Percentiles rank a stretch among this genome's conserved stretches.
Conservation (phyloP, 2,113 vertebrate genomes). For the Spilogale gracilis region DNA sequence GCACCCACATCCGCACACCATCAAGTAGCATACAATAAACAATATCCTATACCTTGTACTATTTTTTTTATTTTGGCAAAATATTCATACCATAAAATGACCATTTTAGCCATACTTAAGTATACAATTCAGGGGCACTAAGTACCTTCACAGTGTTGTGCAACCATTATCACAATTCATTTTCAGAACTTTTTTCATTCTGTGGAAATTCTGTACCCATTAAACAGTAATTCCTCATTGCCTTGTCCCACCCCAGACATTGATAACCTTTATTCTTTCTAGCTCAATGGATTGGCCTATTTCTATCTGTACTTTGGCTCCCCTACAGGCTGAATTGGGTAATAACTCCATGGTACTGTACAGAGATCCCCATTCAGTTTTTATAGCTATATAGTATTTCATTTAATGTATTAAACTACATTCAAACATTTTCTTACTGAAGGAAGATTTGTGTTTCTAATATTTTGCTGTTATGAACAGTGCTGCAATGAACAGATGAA, state of each 20-base stretch:
- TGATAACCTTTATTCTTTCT: not conserved
- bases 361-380: not conserved
- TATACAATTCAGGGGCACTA: not conserved
- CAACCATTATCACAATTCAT: not conserved
- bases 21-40: not conserved
- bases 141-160: not conserved
- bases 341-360: not conserved
- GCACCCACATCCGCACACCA: not conserved
- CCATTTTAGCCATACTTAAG: not conserved
- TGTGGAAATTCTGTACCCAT: not conserved
- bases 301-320: not conserved
- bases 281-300: not conserved
- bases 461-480: not conserved
- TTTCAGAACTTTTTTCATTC: conserved; percentile 8
- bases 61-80: conserved; percentile 15
- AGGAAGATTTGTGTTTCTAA: not conserved
- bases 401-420: not conserved
- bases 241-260: not conserved
- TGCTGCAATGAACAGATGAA: not conserved
- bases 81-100: not conserved
- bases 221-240: not conserved
- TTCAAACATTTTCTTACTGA: not conserved
- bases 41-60: not conserved
- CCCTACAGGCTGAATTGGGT: not conserved
- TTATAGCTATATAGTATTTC: not conserved